A percentile compares a stretch with the other conserved stretches of the same genome.
Evolutionary conservation across 2,888 invertebrate species (phyloP).

Genomic region (Dascillus cervinus): DNA sequence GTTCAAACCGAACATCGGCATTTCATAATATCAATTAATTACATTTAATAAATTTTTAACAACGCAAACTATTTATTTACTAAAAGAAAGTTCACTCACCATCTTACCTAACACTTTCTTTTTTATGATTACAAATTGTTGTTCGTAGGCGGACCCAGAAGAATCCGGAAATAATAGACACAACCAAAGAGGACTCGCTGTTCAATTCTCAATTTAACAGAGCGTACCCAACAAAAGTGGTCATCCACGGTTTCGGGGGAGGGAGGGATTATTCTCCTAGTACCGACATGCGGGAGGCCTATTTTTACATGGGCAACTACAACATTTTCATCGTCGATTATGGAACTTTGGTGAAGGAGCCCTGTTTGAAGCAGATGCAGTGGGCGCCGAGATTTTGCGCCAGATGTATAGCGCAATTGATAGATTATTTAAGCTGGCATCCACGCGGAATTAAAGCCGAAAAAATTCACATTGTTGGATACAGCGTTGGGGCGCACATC

Average conservation of each 20-base stretch:
- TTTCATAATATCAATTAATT: too few species aligned
- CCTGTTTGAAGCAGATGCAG: slow-evolving; percentile 60
- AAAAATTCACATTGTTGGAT: slow-evolving; percentile 72
- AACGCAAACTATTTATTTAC: too few species aligned
- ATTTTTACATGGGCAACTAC: slow-evolving; percentile 71
- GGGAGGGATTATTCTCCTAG: slow-evolving; percentile 75
- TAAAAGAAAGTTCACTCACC: neutral
- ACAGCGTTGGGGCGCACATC: slow-evolving; percentile 82
- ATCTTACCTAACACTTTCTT: slow-evolving; percentile 8
- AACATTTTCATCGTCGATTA: slow-evolving; percentile 87
- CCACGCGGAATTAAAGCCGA: slow-evolving; percentile 70
- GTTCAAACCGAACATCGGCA: too few species aligned
- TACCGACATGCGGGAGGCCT: slow-evolving; percentile 77
- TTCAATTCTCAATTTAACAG: slow-evolving; percentile 70
- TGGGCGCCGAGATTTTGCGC: slow-evolving; percentile 44
- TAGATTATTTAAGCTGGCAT: slow-evolving; percentile 70
- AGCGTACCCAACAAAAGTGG: slow-evolving; percentile 72
- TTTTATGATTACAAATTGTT: too few species aligned
- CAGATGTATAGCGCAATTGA: slow-evolving; percentile 72
- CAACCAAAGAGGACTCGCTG: slow-evolving; percentile 61
- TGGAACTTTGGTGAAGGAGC: slow-evolving; percentile 68
- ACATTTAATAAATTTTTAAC: neutral
- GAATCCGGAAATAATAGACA: slow-evolving; percentile 63
- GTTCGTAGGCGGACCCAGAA: slow-evolving; percentile 67
- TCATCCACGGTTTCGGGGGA: slow-evolving; percentile 88